Percentiles rank a stretch among this genome's conserved stretches.
Evolutionary conservation across 92 coral and sea anemone genomes (phyloP).

Genomic region (Epizoanthus ramosus): DNA sequence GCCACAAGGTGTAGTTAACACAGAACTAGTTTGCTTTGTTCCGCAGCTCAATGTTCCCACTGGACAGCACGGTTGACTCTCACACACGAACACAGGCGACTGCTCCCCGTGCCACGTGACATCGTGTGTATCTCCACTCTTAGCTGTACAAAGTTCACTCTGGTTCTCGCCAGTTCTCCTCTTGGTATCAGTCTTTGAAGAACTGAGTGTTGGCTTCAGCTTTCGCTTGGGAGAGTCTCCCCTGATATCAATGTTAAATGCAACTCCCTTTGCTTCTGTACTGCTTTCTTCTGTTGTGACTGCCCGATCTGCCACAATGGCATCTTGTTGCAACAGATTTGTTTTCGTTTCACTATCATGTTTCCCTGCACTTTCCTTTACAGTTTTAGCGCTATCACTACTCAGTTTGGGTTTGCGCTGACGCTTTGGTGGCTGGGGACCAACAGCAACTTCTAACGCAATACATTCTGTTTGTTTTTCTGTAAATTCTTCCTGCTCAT

Average conservation of each 20-base stretch:
- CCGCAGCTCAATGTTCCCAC: too few species aligned
- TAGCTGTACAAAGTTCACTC: too few species aligned
- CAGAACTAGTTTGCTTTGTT: neutral
- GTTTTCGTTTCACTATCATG: neutral
- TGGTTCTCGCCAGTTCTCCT: neutral
- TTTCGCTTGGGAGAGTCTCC: neutral
- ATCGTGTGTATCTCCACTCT: too few species aligned
- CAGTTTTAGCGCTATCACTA: neutral
- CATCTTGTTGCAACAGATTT: neutral
- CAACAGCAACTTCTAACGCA: constrained; percentile 21
- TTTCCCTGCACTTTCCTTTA: neutral
- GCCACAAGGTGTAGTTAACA: neutral
- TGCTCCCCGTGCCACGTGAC: too few species aligned
- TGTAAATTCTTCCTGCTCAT: neutral
- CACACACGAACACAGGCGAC: too few species aligned
- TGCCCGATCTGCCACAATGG: neutral
- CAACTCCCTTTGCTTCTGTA: neutral
- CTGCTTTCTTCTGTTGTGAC: neutral
- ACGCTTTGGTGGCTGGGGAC: neutral
- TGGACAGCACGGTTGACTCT: too few species aligned
- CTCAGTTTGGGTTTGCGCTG: constrained; percentile 12
- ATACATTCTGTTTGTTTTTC: neutral
- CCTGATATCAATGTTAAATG: constrained; percentile 30
- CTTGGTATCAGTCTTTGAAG: constrained; percentile 17
- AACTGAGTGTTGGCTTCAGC: constrained; percentile 18